Evolutionary conservation across 92 coral and sea anemone genomes (phyloP), one percentile per base, ranked within the genome.

Genomic region (Muricea muricata): DNA sequence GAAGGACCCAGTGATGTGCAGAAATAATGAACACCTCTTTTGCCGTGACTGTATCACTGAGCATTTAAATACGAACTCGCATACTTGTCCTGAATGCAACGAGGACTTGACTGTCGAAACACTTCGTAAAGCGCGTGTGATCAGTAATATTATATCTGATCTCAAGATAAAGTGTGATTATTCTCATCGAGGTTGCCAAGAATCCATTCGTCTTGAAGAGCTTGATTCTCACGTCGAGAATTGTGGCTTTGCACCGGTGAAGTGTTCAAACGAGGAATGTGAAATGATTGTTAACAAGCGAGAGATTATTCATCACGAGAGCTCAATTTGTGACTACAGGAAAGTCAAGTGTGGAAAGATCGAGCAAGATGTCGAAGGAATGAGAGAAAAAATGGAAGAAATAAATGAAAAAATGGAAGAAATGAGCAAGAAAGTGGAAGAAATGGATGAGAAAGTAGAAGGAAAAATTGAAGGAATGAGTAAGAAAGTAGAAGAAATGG

Each of bases 41-140:
- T 91, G 93, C 50, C 73, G 83, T 7, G 87, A 75, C 24, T 91
- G 93, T 75, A 88, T 91, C 84, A 39, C 65, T n/a, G 74, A 78
- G 28, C 87, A 91, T 90, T 52, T 52, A 20, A 23, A 84, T 54
- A 26, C 60, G 14, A 40, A 41, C 9, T 73, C 81, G 26, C 30
- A 70, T 14, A 78, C 75, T 66, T 91, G 94, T 37, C 94, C 94
- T 24, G 89, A 71, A 35, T 91, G 94, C 75, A 67, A 91, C 26
- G 83, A 67, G 61, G 54, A 66, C n/a, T 35, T 91, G 28, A 66
- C 73, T 15, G 23, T 14, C 52, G 12, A 29, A 17, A 46, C 86
- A 15, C 45, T 88, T 73, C 85, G 81, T 29, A 88, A 85, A 18
- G 85, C 89, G 7, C 92, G 88, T 17, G 28, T 91, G 68, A 50